Evolutionary conservation across 1,140 invertebrate species (phyloP).

Genomic region (Pseudomyrmex pallidus): DNA sequence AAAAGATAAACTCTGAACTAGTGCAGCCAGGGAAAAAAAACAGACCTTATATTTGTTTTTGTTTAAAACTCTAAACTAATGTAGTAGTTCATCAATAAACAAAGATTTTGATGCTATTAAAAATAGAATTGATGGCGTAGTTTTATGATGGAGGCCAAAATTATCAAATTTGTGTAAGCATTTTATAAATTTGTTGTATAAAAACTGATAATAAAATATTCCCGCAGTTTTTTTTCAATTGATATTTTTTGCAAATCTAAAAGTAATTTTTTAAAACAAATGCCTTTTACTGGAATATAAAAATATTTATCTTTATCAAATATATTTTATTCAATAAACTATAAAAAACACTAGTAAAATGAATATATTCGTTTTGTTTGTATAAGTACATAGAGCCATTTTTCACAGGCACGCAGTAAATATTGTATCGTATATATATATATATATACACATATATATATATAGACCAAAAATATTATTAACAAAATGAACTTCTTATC

Average conservation of each 20-base stretch:
- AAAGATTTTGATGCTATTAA: constrained; percentile 50
- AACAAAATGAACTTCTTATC: constrained; percentile 25
- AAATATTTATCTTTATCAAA: not conserved
- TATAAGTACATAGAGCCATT: constrained; percentile 35
- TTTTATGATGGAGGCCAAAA: constrained; percentile 24
- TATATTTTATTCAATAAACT: not conserved
- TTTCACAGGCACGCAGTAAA: constrained; percentile 1
- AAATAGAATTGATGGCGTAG: constrained; percentile 36
- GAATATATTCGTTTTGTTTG: not conserved
- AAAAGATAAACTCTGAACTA: too few relatives aligned
- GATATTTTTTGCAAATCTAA: constrained; percentile 52
- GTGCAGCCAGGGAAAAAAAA: too few relatives aligned
- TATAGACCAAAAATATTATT: not conserved
- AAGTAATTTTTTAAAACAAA: constrained; percentile 65
- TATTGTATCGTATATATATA: constrained; percentile 6
- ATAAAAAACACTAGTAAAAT: constrained; percentile 32
- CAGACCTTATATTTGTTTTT: constrained; percentile 33
- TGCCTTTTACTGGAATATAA: not conserved
- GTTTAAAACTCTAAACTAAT: constrained; percentile 51
- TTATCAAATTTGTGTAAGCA: constrained; percentile 47
- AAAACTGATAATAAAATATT: too few relatives aligned
- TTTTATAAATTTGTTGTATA: constrained; percentile 38
- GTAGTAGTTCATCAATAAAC: constrained; percentile 40
- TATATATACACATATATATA: too few relatives aligned
- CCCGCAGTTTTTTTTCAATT: constrained; percentile 3